Evolutionary conservation across 2,888 invertebrate genomes (phyloP).

Genomic region (Liopterus haemorrhoidalis): DNA sequence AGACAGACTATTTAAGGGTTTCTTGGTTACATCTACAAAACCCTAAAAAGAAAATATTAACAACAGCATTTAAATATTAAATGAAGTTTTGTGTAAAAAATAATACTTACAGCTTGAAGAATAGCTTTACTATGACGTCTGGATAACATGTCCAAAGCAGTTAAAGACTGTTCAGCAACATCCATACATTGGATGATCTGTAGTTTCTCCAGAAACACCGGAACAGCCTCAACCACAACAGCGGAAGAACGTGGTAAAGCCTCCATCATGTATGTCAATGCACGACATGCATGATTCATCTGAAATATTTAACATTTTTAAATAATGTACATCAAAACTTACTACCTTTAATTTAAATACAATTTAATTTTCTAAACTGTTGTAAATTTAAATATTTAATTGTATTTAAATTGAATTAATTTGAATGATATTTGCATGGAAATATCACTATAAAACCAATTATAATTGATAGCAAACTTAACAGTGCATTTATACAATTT

Average conservation of each 20-base stretch:
- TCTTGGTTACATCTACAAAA: no score
- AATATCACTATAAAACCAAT: no score
- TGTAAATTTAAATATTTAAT: no score
- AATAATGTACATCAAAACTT: no score
- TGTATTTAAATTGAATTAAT: no score
- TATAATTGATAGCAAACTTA: no score
- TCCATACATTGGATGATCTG: constrained; percentile 99
- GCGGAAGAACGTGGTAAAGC: constrained; percentile 93
- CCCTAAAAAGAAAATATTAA: constrained; percentile 8
- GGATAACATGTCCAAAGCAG: constrained; percentile 95
- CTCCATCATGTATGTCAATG: constrained; percentile 98
- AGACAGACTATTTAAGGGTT: neutral
- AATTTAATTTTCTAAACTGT: no score
- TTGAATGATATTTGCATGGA: no score
- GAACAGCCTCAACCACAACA: constrained; percentile 94
- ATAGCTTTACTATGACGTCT: constrained; percentile 95
- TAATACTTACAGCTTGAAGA: constrained; percentile 70
- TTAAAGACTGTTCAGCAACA: constrained; percentile 96
- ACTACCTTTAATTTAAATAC: no score
- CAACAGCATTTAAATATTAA: neutral
- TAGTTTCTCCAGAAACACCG: constrained; percentile 92
- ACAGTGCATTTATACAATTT: no score
- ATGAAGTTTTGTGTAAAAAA: neutral
- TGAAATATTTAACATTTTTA: constrained; percentile 43
- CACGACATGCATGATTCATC: constrained; percentile 99